A percentile compares a stretch with the other conserved stretches of the same genome.
Evolutionary conservation across 2,113 vertebrate genomes (phyloP).

Genomic region (Hemicordylus capensis): DNA sequence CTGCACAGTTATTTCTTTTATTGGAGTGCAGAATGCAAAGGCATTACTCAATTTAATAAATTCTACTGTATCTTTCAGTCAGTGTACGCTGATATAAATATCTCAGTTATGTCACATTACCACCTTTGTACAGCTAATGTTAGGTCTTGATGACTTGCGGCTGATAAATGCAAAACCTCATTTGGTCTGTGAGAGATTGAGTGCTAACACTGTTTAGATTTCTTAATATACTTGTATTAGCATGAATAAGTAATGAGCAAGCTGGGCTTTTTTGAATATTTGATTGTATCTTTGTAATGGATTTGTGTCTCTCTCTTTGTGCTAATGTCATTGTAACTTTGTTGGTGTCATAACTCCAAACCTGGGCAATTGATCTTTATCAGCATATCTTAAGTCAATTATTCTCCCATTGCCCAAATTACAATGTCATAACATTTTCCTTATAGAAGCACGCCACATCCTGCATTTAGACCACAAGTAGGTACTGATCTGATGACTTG

Average conservation of each 20-base stretch:
- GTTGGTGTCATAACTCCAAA: constrained; percentile 87
- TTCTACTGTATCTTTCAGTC: constrained; percentile 77
- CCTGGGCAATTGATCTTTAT: constrained; percentile 91
- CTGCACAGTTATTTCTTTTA: constrained; percentile 76
- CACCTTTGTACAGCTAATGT: constrained; percentile 79
- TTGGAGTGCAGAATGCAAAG: constrained; percentile 72
- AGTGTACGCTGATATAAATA: constrained; percentile 81
- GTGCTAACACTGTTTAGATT: constrained; percentile 94
- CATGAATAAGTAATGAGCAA: constrained; percentile 97
- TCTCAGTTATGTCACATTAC: constrained; percentile 80
- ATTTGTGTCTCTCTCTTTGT: constrained; percentile 88
- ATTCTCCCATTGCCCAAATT: constrained; percentile 73
- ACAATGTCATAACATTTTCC: constrained; percentile 58
- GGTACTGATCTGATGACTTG: constrained; percentile 43
- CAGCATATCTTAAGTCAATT: constrained; percentile 88
- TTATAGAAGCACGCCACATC: constrained; percentile 51
- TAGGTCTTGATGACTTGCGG: constrained; percentile 76
- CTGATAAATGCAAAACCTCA: constrained; percentile 94
- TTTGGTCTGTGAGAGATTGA: constrained; percentile 96
- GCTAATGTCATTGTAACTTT: constrained; percentile 88
- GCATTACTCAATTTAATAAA: constrained; percentile 83
- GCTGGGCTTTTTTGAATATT: constrained; percentile 95
- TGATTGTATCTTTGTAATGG: constrained; percentile 95
- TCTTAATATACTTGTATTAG: constrained; percentile 99
- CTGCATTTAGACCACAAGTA: constrained; percentile 58